These are phyloP conservation scores for Mythimna albipuncta DNA, from an alignment of 2,888 invertebrate genomes.

Conservation along the genomic window DNA sequence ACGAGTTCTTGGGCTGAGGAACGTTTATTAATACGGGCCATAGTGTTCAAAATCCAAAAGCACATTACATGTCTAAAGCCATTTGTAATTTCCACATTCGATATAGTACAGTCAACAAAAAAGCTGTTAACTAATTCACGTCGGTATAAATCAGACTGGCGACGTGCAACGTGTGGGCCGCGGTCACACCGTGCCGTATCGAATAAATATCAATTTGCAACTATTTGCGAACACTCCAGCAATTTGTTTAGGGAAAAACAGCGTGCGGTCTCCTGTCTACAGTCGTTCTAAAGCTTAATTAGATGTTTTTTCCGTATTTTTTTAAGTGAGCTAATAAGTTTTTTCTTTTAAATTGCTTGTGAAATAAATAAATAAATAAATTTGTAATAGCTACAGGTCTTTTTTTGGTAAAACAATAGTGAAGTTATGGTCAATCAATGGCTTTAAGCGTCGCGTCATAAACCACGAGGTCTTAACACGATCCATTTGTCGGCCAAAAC, in stretches of 20 bases:
- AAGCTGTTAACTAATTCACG: constrained; percentile 51
- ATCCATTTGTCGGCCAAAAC: too few relatives aligned
- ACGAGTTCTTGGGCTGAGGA: too few relatives aligned
- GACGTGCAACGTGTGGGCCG: constrained; percentile 47
- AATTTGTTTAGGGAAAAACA: constrained; percentile 74
- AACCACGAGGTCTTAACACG: too few relatives aligned
- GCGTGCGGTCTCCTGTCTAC: constrained; percentile 16
- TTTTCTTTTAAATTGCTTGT: neutral
- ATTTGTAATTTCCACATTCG: neutral
- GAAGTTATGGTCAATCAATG: too few relatives aligned
- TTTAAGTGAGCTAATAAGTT: neutral
- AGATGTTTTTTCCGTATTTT: constrained; percentile 12
- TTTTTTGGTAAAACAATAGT: too few relatives aligned
- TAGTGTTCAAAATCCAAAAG: neutral
- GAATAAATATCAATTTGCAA: constrained; percentile 81
- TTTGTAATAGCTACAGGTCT: too few relatives aligned
- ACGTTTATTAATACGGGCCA: too few relatives aligned
- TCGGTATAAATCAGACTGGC: constrained; percentile 52
- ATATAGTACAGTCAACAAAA: constrained; percentile 31
- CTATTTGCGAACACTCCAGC: constrained; percentile 66
- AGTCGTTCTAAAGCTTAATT: constrained; percentile 27
- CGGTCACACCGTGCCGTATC: constrained; percentile 59
- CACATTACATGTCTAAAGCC: too few relatives aligned
- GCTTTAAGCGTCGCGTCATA: too few relatives aligned
- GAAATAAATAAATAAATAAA: too few relatives aligned